Evolutionary conservation across 1,140 invertebrate genomes (phyloP), one percentile per base, ranked within the genome.

Genomic region (Philotrypesis tridentata): DNA sequence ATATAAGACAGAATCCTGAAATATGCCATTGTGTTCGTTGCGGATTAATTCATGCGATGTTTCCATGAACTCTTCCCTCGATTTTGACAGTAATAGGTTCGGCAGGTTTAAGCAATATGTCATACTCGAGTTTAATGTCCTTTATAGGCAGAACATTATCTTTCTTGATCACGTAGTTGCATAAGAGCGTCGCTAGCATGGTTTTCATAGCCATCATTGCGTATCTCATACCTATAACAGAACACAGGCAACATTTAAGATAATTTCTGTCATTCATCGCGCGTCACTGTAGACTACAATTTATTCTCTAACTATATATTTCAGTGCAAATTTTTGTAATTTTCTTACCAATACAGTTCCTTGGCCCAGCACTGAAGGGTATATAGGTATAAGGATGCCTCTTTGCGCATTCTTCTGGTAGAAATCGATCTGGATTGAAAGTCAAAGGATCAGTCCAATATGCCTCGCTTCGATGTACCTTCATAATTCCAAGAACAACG

Each of bases 381-480:
- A 94, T 88, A 83, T 91, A 94, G 21, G 89, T n/a, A n/a, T n/a
- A n/a, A n/a, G n/a, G n/a, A n/a, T n/a, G n/a, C n/a, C n/a, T n/a
- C n/a, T n/a, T n/a, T n/a, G n/a, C n/a, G n/a, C n/a, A n/a, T n/a
- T n/a, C n/a, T n/a, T n/a, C n/a, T n/a, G n/a, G n/a, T n/a, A 94
- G 84, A 88, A 95, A 95, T 84, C 94, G 89, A 60, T 95, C 94
- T 0, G 95, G 95, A 88, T 95, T 90, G 86, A 95, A 96, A 31
- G 76, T 89, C 14, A 94, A 91, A 8, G 95, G 94, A 82, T 95
- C 91, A 6, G 92, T 91, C 87, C 92, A 96, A 67, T 92, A 88
- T 71, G 93, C 88, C 29, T 92, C 90, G 84, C 93, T 91, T 23
- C 93, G 89, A 84, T 96, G 94, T 17, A 95, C 21, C 17, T 75